Percentiles rank a stretch among this genome's conserved stretches.
These are phyloP conservation scores for Notocelia uddmanniana DNA, from an alignment of 2,888 invertebrate species.

Conservation along the genomic window DNA sequence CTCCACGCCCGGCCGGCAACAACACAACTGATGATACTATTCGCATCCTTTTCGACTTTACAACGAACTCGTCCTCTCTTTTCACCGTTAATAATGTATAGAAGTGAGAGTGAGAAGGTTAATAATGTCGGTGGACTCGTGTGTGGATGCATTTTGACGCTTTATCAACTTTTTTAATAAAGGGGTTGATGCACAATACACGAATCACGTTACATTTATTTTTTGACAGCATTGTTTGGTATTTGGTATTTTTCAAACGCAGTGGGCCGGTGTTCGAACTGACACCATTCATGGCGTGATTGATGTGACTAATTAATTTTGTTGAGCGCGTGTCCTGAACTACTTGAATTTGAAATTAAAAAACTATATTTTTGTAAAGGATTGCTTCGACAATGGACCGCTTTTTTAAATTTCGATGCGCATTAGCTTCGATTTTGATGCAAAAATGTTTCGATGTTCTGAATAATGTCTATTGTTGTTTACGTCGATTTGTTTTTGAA, in stretches of 20 bases:
- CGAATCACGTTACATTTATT: constrained; percentile 80
- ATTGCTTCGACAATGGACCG: constrained; percentile 40
- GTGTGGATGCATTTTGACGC: constrained; percentile 52
- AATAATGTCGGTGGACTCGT: neutral
- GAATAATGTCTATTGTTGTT: constrained; percentile 36
- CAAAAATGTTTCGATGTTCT: constrained; percentile 41
- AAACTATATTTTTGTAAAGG: constrained; percentile 53
- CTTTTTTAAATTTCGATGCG: constrained; percentile 44
- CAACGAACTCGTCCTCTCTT: neutral
- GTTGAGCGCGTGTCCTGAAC: constrained; percentile 68
- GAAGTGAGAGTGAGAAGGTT: constrained; percentile 25
- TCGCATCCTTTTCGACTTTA: constrained; percentile 14
- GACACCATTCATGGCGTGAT: constrained; percentile 79
- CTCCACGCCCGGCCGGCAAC: constrained; percentile 64
- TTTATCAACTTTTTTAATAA: constrained; percentile 51
- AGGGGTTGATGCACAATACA: constrained; percentile 76
- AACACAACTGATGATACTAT: constrained; percentile 58
- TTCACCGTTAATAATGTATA: neutral
- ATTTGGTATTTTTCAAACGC: constrained; percentile 70
- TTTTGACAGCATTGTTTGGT: constrained; percentile 60
- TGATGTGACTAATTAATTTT: constrained; percentile 86
- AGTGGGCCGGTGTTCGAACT: constrained; percentile 71
- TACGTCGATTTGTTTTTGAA: constrained; percentile 28
- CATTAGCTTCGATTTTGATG: constrained; percentile 39
- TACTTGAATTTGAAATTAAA: constrained; percentile 75